Evolutionary conservation across 23 tunicate species (phyloP), one percentile per base, ranked within the genome.

Genomic region (Halocynthia aurantium): DNA sequence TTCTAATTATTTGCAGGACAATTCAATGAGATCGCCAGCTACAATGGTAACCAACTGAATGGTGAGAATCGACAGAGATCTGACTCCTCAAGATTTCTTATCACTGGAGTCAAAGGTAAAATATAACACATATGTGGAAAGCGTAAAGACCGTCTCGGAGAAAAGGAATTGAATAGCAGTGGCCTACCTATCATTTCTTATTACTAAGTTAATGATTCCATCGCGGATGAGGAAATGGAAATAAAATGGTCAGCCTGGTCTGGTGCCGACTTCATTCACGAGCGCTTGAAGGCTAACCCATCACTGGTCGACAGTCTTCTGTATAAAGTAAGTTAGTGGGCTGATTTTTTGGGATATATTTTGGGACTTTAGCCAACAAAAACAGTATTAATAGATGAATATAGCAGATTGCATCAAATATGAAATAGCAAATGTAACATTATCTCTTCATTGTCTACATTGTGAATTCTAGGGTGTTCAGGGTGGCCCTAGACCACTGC

Each of bases 81-180:
- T 0, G 62, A 53, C 31, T 51, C 61, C 11, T 12, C 80, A 44
- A 66, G 86, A n/a, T 83, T 83, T 51, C 66, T 83, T 51, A 5
- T 83, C 17, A 83, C 86, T 13, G 86, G 72, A 7, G 6, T 83
- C 10, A 66, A 67, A 65, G 86, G 86, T 83, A 21, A 74, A 7
- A 22, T 18, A 58, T 5, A 13, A 58, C 17, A 5, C 17, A 13
- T 58, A 13, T 15, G 63, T 58, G 17, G 63, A 15, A n/a, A 58
- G 15, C 15, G 63, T 13, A 15, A n/a, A 58, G 63, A 58, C 44
- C 44, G 1, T 31, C 44, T 4, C 44, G 44, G 44, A 31, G n/a
- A 31, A 31, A 31, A 31, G 44, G 44, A 31, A 31, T 31, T 31
- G 44, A 31, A 31, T 31, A 31, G 4, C 44, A 31, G 44, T 31